phyloP scores from a whole-genome alignment of 2,888 invertebrate genomes.

The Calephelis perditalis region DNA sequence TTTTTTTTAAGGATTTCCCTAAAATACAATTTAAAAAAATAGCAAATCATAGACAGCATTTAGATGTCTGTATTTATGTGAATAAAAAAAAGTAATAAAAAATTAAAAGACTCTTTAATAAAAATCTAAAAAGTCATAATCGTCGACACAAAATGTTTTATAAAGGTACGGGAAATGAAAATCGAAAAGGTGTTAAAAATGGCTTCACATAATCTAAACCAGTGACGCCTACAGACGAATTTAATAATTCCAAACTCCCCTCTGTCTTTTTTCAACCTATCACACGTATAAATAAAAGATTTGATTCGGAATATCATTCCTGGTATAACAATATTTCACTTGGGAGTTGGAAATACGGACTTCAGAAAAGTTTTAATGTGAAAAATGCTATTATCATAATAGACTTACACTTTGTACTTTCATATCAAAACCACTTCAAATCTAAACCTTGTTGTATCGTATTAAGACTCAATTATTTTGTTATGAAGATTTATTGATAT shows the following conservation, averaged over 20 bases:
- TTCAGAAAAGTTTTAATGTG: constrained; percentile 69
- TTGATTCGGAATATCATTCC: constrained; percentile 27
- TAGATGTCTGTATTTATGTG: too few relatives aligned
- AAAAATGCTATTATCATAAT: constrained; percentile 73
- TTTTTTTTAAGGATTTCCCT: too few relatives aligned
- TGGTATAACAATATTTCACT: constrained; percentile 32
- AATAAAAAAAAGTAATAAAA: too few relatives aligned
- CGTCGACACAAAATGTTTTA: too few relatives aligned
- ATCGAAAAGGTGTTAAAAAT: constrained; percentile 12
- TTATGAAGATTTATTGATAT: constrained; percentile 15
- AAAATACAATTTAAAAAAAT: too few relatives aligned
- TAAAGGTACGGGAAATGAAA: not conserved
- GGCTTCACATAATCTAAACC: constrained; percentile 16
- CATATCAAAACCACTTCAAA: constrained; percentile 19
- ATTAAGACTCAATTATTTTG: constrained; percentile 16
- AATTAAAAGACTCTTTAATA: too few relatives aligned
- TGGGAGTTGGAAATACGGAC: constrained; percentile 34
- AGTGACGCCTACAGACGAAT: constrained; percentile 14
- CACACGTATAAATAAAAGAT: constrained; percentile 24
- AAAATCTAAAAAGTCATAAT: too few relatives aligned
- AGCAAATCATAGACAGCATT: too few relatives aligned
- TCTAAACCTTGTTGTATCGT: constrained; percentile 22
- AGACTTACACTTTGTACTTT: constrained; percentile 25
- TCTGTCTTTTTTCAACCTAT: constrained; percentile 17
- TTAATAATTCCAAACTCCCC: constrained; percentile 17